phyloP scores from a whole-genome alignment of 2,888 invertebrate genomes.

The Drosophila affinis region DNA sequence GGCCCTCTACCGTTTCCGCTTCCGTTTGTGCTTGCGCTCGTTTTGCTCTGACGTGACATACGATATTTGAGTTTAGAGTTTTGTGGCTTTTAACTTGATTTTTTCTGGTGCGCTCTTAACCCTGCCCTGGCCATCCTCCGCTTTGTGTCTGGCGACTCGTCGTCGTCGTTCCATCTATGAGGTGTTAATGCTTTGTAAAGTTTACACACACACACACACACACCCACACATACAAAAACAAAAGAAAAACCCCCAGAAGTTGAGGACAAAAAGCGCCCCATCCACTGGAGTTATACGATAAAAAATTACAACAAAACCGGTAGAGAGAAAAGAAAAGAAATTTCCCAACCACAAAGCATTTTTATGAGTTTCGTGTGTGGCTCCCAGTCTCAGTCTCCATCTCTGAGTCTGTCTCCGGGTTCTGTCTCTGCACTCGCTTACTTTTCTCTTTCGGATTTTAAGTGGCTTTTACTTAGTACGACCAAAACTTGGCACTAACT shows the following conservation, averaged over 20 bases:
- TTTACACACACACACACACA: constrained; percentile 11
- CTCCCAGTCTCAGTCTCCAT: not conserved
- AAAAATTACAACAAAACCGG: constrained; percentile 22
- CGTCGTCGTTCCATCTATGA: constrained; percentile 33
- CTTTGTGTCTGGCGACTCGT: constrained; percentile 30
- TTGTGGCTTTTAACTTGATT: constrained; percentile 45
- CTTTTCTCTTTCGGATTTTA: constrained; percentile 24
- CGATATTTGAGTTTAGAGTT: constrained; percentile 55
- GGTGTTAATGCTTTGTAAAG: constrained; percentile 51
- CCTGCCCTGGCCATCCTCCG: not conserved
- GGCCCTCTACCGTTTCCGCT: not conserved
- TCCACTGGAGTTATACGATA: constrained; percentile 7
- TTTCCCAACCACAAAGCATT: constrained; percentile 66
- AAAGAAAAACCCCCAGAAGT: constrained; percentile 18
- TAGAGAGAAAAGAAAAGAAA: constrained; percentile 38
- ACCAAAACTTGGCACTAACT: constrained; percentile 23
- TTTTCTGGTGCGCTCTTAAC: constrained; percentile 12
- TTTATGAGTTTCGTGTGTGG: constrained; percentile 60
- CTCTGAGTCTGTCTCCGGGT: not conserved
- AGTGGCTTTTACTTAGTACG: constrained; percentile 43
- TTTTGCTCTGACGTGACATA: constrained; percentile 41
- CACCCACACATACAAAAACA: not conserved
- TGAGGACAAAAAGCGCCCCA: constrained; percentile 13
- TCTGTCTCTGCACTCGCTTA: constrained; percentile 7
- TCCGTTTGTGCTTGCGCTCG: not conserved